These are phyloP conservation scores for Odontothrips loti DNA, from an alignment of 2,888 invertebrate species.

Conservation along the genomic window DNA sequence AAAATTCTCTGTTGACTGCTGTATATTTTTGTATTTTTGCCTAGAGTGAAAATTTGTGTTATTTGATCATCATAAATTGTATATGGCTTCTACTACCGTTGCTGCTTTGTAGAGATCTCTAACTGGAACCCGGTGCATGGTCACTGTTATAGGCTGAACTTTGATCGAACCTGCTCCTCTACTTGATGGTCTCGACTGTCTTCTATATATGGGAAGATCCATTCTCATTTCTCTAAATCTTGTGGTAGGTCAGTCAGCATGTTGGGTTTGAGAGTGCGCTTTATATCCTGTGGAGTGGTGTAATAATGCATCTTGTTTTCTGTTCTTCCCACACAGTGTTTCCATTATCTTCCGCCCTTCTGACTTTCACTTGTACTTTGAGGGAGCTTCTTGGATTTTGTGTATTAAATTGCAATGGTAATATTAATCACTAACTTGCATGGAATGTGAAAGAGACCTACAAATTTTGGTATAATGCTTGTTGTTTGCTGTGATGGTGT, in stretches of 20 bases:
- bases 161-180: neutral
- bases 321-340: constrained; percentile 13
- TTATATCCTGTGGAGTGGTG: neutral
- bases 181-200: neutral
- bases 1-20: too few species aligned
- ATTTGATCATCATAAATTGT: too few species aligned
- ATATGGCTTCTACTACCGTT: too few species aligned
- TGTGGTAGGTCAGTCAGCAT: neutral
- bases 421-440: neutral
- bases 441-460: too few species aligned
- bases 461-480: too few species aligned
- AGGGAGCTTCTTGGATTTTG: too few species aligned
- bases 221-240: neutral
- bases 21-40: too few species aligned
- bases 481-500: too few species aligned
- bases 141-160: constrained; percentile 1
- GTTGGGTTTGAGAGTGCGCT: neutral
- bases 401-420: neutral
- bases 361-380: too few species aligned
- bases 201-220: neutral
- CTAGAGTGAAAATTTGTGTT: too few species aligned
- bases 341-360: neutral
- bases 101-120: too few species aligned
- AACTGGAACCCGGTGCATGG: too few species aligned
- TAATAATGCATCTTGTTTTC: constrained; percentile 7